These are phyloP conservation scores for Theristicus caerulescens DNA, from an alignment of 2,113 vertebrate species.

Conservation along the genomic window DNA sequence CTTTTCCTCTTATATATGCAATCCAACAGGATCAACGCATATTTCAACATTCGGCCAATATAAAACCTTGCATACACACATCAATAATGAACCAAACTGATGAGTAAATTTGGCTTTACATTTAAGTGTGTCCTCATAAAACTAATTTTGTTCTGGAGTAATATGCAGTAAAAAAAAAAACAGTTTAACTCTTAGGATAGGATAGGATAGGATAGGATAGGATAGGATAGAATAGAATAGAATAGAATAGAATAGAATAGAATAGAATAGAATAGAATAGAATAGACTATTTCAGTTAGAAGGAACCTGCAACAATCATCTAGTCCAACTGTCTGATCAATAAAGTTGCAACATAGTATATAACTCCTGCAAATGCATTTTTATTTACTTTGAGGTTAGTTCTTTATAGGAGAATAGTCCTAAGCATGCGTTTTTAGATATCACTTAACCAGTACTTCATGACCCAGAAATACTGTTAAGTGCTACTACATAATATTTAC, in stretches of 20 bases:
- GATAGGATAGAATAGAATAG: not conserved
- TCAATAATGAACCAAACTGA: not conserved
- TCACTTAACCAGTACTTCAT: not conserved
- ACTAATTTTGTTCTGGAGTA: not conserved
- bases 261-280: not conserved
- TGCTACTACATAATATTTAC: not conserved
- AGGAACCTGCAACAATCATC: not conserved
- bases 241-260: not conserved
- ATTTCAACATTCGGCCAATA: not conserved
- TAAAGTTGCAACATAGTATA: not conserved
- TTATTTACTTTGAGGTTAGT: not conserved
- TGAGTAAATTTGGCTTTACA: not conserved
- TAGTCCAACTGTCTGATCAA: no score
- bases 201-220: not conserved
- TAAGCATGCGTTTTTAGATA: not conserved
- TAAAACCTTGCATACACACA: not conserved
- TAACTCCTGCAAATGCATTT: not conserved
- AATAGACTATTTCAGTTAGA: not conserved
- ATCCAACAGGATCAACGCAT: not conserved
- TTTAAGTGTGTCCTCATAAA: not conserved
- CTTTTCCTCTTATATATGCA: not conserved
- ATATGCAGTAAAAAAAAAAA: not conserved
- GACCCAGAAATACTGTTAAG: not conserved
- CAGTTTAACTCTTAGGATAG: not conserved
- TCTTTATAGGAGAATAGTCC: not conserved